Base-by-base conservation (phyloP, 2,888 invertebrate species). In the Coleophora flavipennella region DNA sequence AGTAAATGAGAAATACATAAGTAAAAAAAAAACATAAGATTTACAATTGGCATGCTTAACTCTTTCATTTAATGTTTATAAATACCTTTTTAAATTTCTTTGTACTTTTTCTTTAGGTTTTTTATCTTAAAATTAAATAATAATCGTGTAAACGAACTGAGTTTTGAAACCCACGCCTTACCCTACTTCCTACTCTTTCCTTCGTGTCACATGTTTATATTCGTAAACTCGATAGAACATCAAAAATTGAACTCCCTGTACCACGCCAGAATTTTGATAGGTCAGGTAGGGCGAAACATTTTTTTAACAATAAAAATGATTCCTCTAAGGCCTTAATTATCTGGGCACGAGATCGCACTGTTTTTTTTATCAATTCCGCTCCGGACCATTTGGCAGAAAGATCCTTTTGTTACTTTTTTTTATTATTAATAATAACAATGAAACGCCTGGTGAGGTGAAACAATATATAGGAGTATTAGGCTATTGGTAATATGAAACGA, bases 251-350 rank as follows among this genome's bases (percentile, higher is more conserved):
- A 43, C 73, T 57, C 41, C 66, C 72, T 71, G 68, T 76, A 72
- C 44, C 48, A 41, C 40, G 42, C 39, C 42, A 52, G 55, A 60
- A 57, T 67, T 75, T 67, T 69, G 75, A 74, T 71, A 75, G n/a
- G 57, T 64, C 81, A 84, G 83, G 83, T 84, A 84, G 76, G 59
- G 68, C 70, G 60, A 74, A 76, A 72, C 65, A 60, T 78, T 75
- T 72, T 72, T 75, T 61, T 57, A 53, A 43, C 42, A 49, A 64
- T 71, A 67, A 68, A 75, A 73, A 70, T 66, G 67, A 68, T 72
- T 74, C 71, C 65, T 62, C 71, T 63, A 70, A 73, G 68, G 58
- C 77, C 76, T 73, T 79, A 80, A 84, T 81, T 80, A 84, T 81
- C 81, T 60, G 70, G 65, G n/a, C 77, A 71, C 76, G 74, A 78